Conservation (phyloP, 1,140 invertebrate genomes). For the Nomia melanderi region DNA sequence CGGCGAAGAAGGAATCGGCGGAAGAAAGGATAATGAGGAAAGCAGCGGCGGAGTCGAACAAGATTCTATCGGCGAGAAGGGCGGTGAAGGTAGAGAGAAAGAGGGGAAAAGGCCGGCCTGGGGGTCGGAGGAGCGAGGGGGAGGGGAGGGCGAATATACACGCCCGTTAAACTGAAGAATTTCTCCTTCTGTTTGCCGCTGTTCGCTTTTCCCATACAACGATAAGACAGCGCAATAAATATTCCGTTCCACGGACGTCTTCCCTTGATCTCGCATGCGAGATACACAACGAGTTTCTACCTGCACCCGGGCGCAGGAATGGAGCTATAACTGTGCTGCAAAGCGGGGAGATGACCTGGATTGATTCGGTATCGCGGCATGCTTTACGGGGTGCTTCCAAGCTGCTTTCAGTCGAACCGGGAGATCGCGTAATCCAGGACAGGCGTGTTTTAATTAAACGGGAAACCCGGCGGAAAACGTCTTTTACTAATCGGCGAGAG, state of each 20-base stretch:
- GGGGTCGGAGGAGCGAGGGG: not conserved
- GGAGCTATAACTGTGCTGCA: slow-evolving; percentile 30
- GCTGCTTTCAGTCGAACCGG: slow-evolving; percentile 14
- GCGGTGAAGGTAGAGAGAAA: no score
- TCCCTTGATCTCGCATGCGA: slow-evolving; percentile 43
- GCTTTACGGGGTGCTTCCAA: slow-evolving; percentile 33
- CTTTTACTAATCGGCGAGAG: not conserved
- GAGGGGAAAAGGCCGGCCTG: no score
- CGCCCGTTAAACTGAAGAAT: slow-evolving; percentile 45
- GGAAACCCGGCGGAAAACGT: not conserved
- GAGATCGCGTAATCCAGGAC: slow-evolving; percentile 2
- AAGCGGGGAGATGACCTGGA: slow-evolving; percentile 53
- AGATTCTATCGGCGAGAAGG: slow-evolving; percentile 12
- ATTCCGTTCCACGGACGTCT: slow-evolving; percentile 38
- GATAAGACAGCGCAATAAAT: slow-evolving; percentile 60
- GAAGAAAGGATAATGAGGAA: not conserved
- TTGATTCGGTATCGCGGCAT: slow-evolving; percentile 49
- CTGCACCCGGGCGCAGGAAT: slow-evolving; percentile 19
- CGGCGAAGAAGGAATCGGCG: not conserved
- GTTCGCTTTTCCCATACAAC: slow-evolving; percentile 45
- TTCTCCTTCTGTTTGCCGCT: slow-evolving; percentile 21
- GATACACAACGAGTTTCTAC: slow-evolving; percentile 43
- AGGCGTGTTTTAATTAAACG: slow-evolving; percentile 30
- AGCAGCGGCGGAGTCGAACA: not conserved
- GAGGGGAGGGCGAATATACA: not conserved